Evolutionary conservation across 1,140 invertebrate species (phyloP), one percentile per base, ranked within the genome.

Genomic region (Carposina sasakii): DNA sequence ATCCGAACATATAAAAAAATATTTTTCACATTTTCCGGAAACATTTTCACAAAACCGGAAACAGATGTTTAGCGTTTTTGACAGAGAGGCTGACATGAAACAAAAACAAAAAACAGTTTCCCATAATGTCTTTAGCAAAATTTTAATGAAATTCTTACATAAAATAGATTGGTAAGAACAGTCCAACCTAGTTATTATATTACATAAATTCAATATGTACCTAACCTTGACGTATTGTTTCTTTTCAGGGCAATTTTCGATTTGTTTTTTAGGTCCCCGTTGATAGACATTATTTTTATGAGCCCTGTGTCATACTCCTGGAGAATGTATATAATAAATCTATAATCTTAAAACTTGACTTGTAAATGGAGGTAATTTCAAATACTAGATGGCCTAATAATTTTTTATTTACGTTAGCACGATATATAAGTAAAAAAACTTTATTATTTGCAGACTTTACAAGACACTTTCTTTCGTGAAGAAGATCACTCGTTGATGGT

Each of bases 31-130:
- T 48, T 49, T 41, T 41, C 51, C 51, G 56, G 57, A 49, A 57
- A 31, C n/a, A 20, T 42, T 23, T 33, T 30, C 15, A 20, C 48
- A 41, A 49, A 47, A 48, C 45, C 36, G 36, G 36, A 39, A 39
- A 21, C 9, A 20, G 20, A 12, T 39, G 34, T 40, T 20, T 40
- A n/a, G n/a, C 23, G 47, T 48, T 47, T 49, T 57, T 54, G 50
- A 60, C 43, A 51, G 33, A 37, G 21, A 20, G 45, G 39, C 43
- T 63, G 61, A 61, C 60, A 65, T 59, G 50, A 63, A 66, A 67
- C 56, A 74, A 73, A 77, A 74, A 72, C 64, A 74, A 73, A 76
- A 75, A 78, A 73, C 66, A 71, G 67, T 71, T 72, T 67, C 51
- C 64, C 56, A 71, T 63, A 66, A 70, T 72, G 65, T 67, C 62